These are phyloP conservation scores for Rousettus madagascariensis DNA, from an alignment of 2,797 vertebrate species.

Conservation along the genomic window DNA sequence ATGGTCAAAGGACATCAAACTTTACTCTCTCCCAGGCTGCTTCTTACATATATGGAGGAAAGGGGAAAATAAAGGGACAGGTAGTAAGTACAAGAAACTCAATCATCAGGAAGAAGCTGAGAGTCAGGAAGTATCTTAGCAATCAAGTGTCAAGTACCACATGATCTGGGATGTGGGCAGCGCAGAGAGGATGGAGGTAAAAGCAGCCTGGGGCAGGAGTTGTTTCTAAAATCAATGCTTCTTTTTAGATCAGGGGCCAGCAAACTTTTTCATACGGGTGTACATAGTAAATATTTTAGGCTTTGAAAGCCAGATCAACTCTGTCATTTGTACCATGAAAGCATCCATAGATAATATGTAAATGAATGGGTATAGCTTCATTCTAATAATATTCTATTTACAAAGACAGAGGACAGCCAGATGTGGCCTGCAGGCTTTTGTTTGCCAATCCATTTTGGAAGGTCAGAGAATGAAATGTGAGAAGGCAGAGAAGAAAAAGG, in stretches of 20 bases:
- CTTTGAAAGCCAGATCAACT: neutral
- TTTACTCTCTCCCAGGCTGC: neutral
- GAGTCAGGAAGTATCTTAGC: too few relatives aligned
- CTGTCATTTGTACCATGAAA: neutral
- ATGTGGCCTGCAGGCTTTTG: neutral
- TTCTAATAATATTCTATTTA: neutral
- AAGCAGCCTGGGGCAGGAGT: neutral
- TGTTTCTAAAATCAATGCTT: neutral
- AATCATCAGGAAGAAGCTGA: neutral
- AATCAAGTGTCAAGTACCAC: neutral
- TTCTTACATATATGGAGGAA: neutral
- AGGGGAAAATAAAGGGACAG: neutral
- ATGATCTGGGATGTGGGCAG: too few relatives aligned
- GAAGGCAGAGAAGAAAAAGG: neutral
- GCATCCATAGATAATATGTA: neutral
- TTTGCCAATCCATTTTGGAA: neutral
- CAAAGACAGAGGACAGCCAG: neutral
- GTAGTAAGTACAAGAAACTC: neutral
- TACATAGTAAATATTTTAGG: neutral
- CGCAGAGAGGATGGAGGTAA: neutral
- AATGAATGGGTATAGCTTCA: neutral
- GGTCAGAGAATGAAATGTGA: neutral
- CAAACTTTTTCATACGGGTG: neutral
- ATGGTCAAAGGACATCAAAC: neutral
- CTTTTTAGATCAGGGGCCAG: neutral